These are phyloP conservation scores for Prietella phreatophila DNA, from an alignment of 2,113 vertebrate genomes.

Conservation along the genomic window DNA sequence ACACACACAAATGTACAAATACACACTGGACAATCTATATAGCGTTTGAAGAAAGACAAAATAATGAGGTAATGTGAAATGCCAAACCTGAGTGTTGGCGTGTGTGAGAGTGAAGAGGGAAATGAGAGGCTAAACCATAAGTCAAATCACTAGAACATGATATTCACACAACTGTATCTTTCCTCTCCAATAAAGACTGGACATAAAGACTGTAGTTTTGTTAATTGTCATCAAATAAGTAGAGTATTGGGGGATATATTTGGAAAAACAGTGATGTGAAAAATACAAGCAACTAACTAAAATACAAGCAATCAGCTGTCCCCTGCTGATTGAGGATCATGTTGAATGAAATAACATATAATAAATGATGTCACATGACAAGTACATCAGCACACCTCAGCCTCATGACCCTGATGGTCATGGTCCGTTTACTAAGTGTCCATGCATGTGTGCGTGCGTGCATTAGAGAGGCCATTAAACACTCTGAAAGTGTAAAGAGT, in stretches of 20 bases:
- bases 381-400: neutral
- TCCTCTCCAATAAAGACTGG: neutral
- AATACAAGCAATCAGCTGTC: neutral
- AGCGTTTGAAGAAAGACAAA: neutral
- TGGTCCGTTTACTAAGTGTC: neutral
- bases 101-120: neutral
- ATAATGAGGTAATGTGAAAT: neutral
- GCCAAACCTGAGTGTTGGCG: neutral
- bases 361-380: neutral
- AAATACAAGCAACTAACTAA: neutral
- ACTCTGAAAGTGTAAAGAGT: constrained; percentile 10
- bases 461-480: neutral
- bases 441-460: neutral
- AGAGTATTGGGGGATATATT: neutral
- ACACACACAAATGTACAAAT: neutral
- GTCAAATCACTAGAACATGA: neutral
- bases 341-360: neutral
- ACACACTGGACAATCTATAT: neutral
- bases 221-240: neutral
- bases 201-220: too few species aligned
- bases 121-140: neutral
- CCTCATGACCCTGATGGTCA: neutral
- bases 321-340: neutral
- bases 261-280: neutral
- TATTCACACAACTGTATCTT: neutral